These are phyloP conservation scores for Oryctolagus cuniculus DNA, from an alignment of 2,113 vertebrate species.

Conservation along the genomic window DNA sequence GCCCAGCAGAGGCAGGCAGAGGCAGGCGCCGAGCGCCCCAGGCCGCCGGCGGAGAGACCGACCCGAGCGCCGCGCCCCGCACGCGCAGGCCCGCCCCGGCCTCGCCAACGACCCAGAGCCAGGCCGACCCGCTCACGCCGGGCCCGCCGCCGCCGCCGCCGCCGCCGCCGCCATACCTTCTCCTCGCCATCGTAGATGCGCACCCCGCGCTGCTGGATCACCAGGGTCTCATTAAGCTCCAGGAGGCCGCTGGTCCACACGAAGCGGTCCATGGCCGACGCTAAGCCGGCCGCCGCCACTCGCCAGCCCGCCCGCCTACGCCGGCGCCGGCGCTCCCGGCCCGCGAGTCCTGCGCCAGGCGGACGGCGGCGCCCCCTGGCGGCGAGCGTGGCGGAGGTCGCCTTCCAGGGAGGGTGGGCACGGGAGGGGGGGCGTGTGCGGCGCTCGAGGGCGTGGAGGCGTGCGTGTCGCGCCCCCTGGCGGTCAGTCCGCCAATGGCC, in stretches of 20 bases:
- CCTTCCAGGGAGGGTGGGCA: background rate
- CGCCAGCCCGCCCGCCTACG: too few species aligned
- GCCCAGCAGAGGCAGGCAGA: too few species aligned
- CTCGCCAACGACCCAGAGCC: background rate
- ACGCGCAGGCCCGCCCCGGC: background rate
- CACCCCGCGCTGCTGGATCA: conserved; percentile 96
- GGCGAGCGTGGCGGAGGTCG: conserved; percentile 58
- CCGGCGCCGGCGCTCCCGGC: too few species aligned
- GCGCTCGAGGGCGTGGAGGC: fast-evolving
- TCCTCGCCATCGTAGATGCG: conserved; percentile 96
- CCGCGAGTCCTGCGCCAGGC: background rate
- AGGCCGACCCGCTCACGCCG: background rate
- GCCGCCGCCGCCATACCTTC: conserved; percentile 91
- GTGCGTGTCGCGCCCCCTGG: conserved; percentile 1
- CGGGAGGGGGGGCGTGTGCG: too few species aligned
- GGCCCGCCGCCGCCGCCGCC: too few species aligned
- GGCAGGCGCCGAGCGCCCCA: background rate
- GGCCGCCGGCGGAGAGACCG: too few species aligned
- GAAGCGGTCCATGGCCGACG: too few species aligned
- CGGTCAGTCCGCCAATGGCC: fast-evolving
- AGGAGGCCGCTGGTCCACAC: too few species aligned
- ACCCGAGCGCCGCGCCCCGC: background rate
- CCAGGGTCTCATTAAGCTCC: conserved; percentile 96
- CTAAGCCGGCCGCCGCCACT: conserved; percentile 82
- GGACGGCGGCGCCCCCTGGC: conserved; percentile 77